Evolutionary conservation across 2,797 vertebrate genomes (phyloP), one percentile per base, ranked within the genome.

Genomic region (Tympanoctomys barrerae): DNA sequence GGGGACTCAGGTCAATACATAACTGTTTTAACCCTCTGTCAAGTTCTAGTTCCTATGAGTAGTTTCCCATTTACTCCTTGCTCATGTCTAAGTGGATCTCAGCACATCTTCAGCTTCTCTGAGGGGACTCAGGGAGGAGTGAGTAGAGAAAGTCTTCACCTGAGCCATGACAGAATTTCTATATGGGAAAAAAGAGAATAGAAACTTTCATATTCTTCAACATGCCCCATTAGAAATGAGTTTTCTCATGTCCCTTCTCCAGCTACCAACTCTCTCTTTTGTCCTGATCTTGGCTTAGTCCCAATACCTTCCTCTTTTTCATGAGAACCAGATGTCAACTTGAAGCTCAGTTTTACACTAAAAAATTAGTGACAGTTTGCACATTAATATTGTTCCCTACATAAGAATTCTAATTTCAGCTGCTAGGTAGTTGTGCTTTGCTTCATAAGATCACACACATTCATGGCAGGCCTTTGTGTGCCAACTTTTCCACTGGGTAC

Each of bases 401-500:
- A 36, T 78, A 75, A 78, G 52, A 85, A 77, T 13, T 59, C 62
- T 66, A 5, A 28, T 54, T 79, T 9, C 77, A 54, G 78, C 68
- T 71, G 24, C 83, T 78, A 80, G 64, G 46, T 73, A 88, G 83
- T 81, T 73, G 82, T 18, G 86, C 79, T 68, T 94, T 90, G 39
- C 73, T 22, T 57, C 68, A 42, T 18, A 11, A 33, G 10, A 82
- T 62, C 73, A 7, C 7, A 19, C 26, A 49, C 77, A 81, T 78
- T 89, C 83, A 87, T 84, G 84, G 85, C 73, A 54, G 78, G 31
- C 24, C 86, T 9, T 26, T 26, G 0, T 31, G 24, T 39, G 88
- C 89, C 66, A 73, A 71, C 26, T 42, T 64, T 91, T 95, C 90
- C 73, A 82, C 87, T 90, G 89, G 73, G 36, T 36, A 64, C 71